Base-by-base conservation (phyloP, 1,140 invertebrate genomes). In the Macrobrachium nipponense region DNA sequence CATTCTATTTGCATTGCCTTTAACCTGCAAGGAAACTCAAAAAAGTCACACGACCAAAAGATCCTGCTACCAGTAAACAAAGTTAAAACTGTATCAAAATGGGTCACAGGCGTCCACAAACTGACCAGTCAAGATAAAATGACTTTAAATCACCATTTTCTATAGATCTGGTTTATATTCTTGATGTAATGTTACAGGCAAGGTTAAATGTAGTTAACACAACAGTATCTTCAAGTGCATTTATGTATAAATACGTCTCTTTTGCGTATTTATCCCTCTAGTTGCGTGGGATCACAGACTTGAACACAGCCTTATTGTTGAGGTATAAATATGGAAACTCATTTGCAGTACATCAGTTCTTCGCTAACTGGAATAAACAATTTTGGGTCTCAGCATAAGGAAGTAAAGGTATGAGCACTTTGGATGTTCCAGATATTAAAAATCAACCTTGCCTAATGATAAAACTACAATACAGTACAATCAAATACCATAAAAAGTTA, bases 261-360 rank as follows among this genome's bases (percentile, higher is more conserved):
- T 85, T 86, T 85, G 87, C 87, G 81, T 78, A 82, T 82, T 86
- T 82, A 86, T 84, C 86, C 88, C 86, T 86, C 70, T 86, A 86
- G 77, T 84, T 86, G 81, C 79, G 85, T 87, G 88, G 88, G 88
- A 89, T 89, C 88, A 89, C 88, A 89, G 88, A 89, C 86, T 87
- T 87, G 72, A 89, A 89, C 88, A 89, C 88, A 89, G 88, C 88
- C 88, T 89, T 89, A 87, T 85, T 87, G 88, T 89, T 87, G 88
- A 89, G 86, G 88, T 89, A 86, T 85, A 86, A 88, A 80, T 82
- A 88, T 86, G 86, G 80, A 83, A 84, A 87, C 81, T 84, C 88
- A 87, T 73, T 87, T 82, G 59, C 68, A 81, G 80, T 81, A 27
- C 36, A 80, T 87, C 85, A 84, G 76, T 78, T 59, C 66, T 43